These are phyloP conservation scores for Montifringilla adamsi DNA, from an alignment of 2,113 vertebrate species.

Conservation along the genomic window DNA sequence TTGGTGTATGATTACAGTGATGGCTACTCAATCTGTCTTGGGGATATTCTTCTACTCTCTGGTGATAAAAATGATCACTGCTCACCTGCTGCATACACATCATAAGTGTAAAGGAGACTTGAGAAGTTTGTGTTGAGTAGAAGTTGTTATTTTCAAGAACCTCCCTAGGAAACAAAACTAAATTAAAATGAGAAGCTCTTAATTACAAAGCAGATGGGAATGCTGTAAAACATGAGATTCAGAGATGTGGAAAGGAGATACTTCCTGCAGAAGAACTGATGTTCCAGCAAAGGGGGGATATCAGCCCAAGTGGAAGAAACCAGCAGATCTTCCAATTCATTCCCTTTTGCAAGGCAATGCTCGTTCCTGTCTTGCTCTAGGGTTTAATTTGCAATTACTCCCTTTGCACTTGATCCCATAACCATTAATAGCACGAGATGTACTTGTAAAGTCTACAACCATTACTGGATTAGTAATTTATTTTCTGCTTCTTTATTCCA, in stretches of 20 bases:
- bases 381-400: background rate
- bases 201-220: background rate
- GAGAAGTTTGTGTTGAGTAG: background rate
- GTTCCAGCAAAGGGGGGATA: background rate
- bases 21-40: background rate
- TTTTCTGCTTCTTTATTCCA: background rate
- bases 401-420: background rate
- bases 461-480: background rate
- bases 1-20: background rate
- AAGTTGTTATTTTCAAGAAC: background rate
- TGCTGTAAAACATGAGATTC: background rate
- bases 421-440: background rate
- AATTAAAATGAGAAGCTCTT: background rate
- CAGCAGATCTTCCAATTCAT: background rate
- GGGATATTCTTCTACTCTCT: background rate
- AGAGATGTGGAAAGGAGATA: background rate
- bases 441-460: background rate
- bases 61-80: background rate
- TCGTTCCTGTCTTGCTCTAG: background rate
- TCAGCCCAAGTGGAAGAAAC: background rate
- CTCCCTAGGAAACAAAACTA: background rate
- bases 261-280: background rate
- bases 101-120: background rate
- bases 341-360: background rate
- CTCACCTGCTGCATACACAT: background rate